Evolutionary conservation across 2,113 vertebrate genomes (phyloP).

Genomic region (Sitta europaea): DNA sequence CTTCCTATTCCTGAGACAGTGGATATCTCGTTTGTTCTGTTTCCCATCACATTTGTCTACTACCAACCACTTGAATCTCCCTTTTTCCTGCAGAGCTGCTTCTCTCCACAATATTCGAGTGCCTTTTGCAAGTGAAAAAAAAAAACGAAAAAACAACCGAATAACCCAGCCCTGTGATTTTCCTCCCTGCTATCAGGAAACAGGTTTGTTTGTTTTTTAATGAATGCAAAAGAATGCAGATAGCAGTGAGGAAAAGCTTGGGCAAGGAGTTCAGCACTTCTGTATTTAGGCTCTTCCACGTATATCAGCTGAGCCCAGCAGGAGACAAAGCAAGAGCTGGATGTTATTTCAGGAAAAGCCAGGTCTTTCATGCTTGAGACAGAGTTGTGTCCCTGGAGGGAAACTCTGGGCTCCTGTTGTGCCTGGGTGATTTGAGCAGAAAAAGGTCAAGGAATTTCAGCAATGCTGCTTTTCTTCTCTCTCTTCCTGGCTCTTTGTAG

Average conservation of each 20-base stretch:
- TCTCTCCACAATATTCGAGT: background rate
- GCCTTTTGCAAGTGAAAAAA: background rate
- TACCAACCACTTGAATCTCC: background rate
- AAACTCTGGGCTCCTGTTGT: background rate
- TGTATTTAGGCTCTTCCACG: conserved; percentile 38
- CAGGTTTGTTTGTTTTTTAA: conserved; percentile 61
- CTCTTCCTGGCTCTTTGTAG: background rate
- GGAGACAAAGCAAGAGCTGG: conserved; percentile 8
- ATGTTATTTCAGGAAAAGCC: conserved; percentile 53
- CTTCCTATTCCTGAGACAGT: background rate
- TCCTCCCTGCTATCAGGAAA: conserved; percentile 44
- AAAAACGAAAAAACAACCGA: background rate
- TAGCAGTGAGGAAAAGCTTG: conserved; percentile 21
- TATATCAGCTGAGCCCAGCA: conserved; percentile 42
- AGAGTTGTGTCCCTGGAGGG: background rate
- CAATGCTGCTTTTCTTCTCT: conserved; percentile 20
- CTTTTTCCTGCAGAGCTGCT: background rate
- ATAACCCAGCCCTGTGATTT: conserved; percentile 10
- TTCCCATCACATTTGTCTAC: background rate
- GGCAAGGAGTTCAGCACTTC: conserved; percentile 11
- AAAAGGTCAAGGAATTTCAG: conserved; percentile 36
- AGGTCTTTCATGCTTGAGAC: conserved; percentile 30
- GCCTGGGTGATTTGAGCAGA: background rate
- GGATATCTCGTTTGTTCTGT: conserved; percentile 2
- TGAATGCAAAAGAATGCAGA: conserved; percentile 55